Conservation (phyloP, 2,888 invertebrate genomes). For the Nomada ferruginata region DNA sequence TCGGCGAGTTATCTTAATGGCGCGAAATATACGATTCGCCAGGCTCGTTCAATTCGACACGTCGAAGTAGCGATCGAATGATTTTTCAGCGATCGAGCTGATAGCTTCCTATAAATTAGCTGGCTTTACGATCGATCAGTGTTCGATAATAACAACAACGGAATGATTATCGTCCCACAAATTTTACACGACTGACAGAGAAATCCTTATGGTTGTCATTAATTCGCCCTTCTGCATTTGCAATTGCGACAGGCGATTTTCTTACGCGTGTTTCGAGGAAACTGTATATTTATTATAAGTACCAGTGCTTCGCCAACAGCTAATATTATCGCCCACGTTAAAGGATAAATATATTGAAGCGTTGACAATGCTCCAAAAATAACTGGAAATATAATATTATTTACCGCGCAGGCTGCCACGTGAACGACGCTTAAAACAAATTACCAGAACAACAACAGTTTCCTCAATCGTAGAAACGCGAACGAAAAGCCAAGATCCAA, state of each 20-base stretch:
- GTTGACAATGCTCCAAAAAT: too few species aligned
- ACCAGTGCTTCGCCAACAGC: not conserved
- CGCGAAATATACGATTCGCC: conserved; percentile 51
- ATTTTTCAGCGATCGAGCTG: conserved; percentile 44
- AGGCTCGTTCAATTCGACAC: conserved; percentile 30
- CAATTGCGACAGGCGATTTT: not conserved
- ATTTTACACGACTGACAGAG: conserved; percentile 72
- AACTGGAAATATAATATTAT: too few species aligned
- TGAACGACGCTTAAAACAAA: too few species aligned
- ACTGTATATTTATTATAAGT: not conserved
- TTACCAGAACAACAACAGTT: not conserved
- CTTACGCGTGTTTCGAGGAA: not conserved
- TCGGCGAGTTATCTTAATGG: conserved; percentile 67
- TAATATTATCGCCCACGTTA: too few species aligned
- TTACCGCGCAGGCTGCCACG: too few species aligned
- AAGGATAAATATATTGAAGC: too few species aligned
- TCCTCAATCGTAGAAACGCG: not conserved
- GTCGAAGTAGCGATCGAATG: conserved; percentile 35
- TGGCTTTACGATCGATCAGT: conserved; percentile 72
- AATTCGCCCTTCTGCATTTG: conserved; percentile 49
- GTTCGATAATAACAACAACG: conserved; percentile 76
- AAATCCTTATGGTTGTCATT: conserved; percentile 70
- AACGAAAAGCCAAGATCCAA: not conserved
- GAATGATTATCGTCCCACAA: conserved; percentile 71
- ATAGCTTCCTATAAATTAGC: conserved; percentile 72